phyloP scores from a whole-genome alignment of 2,113 vertebrate species.

The Psephotus haematonotus region DNA sequence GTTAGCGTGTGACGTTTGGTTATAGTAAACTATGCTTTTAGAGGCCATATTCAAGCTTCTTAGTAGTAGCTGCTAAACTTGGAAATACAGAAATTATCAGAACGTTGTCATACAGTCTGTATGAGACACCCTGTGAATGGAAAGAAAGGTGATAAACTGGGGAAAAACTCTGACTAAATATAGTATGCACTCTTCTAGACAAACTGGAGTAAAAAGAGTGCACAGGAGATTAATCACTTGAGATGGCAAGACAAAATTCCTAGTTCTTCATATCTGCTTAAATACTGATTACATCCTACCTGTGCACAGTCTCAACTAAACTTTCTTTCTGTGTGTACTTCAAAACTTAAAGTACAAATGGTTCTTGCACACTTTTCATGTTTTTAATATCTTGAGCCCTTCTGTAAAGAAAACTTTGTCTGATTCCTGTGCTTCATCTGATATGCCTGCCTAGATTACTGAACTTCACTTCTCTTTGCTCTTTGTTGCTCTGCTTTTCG shows the following conservation, averaged over 20 bases:
- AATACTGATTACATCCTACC: conserved; percentile 1
- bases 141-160: background rate
- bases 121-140: background rate
- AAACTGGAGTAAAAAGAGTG: background rate
- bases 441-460: conserved; percentile 71
- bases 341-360: background rate
- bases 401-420: conserved; percentile 60
- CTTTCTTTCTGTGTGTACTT: conserved; percentile 24
- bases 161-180: background rate
- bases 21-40: background rate
- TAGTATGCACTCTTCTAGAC: background rate
- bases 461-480: conserved; percentile 79
- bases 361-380: conserved; percentile 30
- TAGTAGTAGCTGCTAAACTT: background rate
- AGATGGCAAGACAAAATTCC: background rate
- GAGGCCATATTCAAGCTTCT: background rate
- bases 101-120: background rate
- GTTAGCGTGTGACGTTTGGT: background rate
- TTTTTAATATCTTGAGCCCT: conserved; percentile 57
- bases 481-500: conserved; percentile 77
- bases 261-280: background rate
- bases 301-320: conserved; percentile 48
- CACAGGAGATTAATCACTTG: background rate
- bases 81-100: background rate
- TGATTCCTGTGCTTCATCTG: conserved; percentile 72